Evolutionary conservation across 2,797 vertebrate species (phyloP).

Genomic region (Leucoraja ocellata): DNA sequence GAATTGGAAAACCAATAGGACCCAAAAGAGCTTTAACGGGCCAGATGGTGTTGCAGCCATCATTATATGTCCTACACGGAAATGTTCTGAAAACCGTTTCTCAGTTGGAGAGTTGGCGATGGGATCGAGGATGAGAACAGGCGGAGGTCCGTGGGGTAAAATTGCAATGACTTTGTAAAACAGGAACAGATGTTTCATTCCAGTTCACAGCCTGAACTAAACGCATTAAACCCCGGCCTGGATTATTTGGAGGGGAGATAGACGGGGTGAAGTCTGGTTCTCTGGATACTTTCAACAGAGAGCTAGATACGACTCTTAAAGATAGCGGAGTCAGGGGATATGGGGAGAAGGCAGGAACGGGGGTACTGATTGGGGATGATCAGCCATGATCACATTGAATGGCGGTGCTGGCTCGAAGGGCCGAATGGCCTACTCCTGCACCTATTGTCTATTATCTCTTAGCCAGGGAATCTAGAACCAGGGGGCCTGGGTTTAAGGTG

Average conservation of each 20-base stretch:
- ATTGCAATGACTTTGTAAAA: neutral
- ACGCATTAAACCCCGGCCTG: neutral
- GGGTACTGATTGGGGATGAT: too few relatives aligned
- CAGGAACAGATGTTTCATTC: constrained; percentile 19
- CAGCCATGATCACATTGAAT: too few relatives aligned
- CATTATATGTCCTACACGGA: neutral
- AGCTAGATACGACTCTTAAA: too few relatives aligned
- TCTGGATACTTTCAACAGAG: too few relatives aligned
- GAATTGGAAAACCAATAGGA: constrained; percentile 15
- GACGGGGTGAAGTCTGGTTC: too few relatives aligned
- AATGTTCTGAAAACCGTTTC: neutral
- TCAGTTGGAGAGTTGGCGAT: neutral
- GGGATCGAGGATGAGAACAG: neutral
- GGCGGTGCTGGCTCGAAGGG: too few relatives aligned
- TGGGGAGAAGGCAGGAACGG: too few relatives aligned
- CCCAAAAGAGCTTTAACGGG: constrained; percentile 15
- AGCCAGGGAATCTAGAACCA: too few relatives aligned
- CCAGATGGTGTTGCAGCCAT: constrained; percentile 16
- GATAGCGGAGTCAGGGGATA: too few relatives aligned
- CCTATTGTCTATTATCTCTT: too few relatives aligned
- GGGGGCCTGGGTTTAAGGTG: too few relatives aligned
- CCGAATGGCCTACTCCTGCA: too few relatives aligned
- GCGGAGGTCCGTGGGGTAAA: neutral
- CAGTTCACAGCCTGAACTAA: neutral
- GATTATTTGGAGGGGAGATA: neutral